Percentiles rank a stretch among this genome's conserved stretches.
Evolutionary conservation across 1,140 invertebrate genomes (phyloP).

Genomic region (Acromyrmex heyeri): DNA sequence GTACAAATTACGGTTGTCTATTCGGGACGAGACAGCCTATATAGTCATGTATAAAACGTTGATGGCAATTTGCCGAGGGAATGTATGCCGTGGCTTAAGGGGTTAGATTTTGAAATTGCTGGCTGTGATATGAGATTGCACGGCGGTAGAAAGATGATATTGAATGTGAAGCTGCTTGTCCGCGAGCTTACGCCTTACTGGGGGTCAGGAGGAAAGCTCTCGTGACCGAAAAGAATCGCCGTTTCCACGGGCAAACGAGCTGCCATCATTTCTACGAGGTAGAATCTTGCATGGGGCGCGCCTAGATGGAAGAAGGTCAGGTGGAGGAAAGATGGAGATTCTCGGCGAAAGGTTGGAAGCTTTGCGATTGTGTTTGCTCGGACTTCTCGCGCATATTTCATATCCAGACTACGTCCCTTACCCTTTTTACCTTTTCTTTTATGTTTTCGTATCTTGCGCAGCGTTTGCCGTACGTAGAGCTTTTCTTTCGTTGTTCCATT

Average conservation of each 20-base stretch:
- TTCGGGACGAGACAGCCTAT: neutral
- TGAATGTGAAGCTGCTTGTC: conserved; percentile 52
- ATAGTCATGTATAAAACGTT: conserved; percentile 39
- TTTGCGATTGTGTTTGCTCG: conserved; percentile 54
- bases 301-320: conserved; percentile 47
- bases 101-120: conserved; percentile 57
- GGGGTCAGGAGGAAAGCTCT: conserved; percentile 18
- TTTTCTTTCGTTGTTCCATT: conserved; percentile 27
- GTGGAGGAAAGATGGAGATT: conserved; percentile 31
- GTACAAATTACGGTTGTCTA: neutral
- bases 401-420: conserved; percentile 28
- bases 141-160: conserved; percentile 48
- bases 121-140: conserved; percentile 48
- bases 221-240: conserved; percentile 61
- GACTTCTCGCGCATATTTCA: conserved; percentile 65
- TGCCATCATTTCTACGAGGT: conserved; percentile 56
- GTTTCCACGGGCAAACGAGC: conserved; percentile 53
- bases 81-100: conserved; percentile 40
- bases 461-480: conserved; percentile 18
- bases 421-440: conserved; percentile 40
- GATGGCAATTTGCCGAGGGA: conserved; percentile 35
- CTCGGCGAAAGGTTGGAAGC: conserved; percentile 35
- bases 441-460: conserved; percentile 27
- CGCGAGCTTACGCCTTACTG: conserved; percentile 51
- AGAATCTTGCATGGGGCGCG: conserved; percentile 52